A percentile compares a stretch with the other conserved stretches of the same genome.
These are phyloP conservation scores for Microcebus tavaratra DNA, from an alignment of 2,113 vertebrate species.

Conservation along the genomic window DNA sequence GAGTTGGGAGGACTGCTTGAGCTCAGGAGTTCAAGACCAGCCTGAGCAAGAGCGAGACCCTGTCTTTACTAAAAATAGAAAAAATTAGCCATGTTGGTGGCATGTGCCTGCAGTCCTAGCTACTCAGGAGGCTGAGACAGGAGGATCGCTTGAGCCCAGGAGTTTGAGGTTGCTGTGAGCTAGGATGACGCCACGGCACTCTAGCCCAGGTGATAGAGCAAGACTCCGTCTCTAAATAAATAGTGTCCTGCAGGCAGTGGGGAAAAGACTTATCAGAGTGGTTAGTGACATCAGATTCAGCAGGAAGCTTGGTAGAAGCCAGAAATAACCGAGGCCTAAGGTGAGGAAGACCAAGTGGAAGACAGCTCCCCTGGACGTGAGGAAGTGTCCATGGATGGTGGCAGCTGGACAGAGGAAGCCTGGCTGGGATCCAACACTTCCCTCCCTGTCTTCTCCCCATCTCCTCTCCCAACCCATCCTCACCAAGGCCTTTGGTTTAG, in stretches of 20 bases:
- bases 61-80: no score
- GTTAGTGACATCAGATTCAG: background rate
- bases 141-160: no score
- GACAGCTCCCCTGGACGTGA: background rate
- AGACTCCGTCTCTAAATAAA: no score
- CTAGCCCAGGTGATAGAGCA: no score
- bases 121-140: no score
- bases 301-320: background rate
- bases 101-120: no score
- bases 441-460: background rate
- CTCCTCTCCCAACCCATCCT: background rate
- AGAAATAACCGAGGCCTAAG: background rate
- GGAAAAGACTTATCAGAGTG: background rate
- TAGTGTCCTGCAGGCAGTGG: background rate
- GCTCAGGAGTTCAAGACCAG: no score
- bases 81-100: no score
- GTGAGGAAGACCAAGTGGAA: background rate
- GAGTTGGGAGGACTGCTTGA: no score
- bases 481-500: background rate
- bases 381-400: background rate
- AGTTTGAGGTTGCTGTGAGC: no score
- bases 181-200: no score
- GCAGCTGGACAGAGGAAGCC: background rate
- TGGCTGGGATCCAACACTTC: background rate
- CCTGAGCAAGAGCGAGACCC: no score